A percentile compares a stretch with the other conserved stretches of the same genome.
These are phyloP conservation scores for Linurgus olivaceus DNA, from an alignment of 2,797 vertebrate species.

Conservation along the genomic window DNA sequence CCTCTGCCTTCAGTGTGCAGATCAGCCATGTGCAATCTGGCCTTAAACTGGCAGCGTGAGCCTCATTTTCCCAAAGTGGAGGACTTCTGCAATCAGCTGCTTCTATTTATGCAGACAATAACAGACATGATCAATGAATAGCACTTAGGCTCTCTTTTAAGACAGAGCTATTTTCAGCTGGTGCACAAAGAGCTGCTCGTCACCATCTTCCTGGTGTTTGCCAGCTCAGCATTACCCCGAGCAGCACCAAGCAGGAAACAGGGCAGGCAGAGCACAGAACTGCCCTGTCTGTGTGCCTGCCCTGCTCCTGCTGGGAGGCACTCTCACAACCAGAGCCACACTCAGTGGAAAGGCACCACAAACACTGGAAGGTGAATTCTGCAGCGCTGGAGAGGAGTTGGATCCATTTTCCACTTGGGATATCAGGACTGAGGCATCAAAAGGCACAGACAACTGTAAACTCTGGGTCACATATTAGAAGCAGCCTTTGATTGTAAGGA, in stretches of 20 bases:
- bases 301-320: not conserved
- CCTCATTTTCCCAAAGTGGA: conserved; percentile 6
- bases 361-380: not conserved
- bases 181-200: conserved; percentile 7
- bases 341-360: not conserved
- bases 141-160: conserved; percentile 6
- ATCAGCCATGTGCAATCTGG: not conserved
- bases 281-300: not conserved
- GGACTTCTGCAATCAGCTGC: conserved; percentile 15
- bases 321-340: not conserved
- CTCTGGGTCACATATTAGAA: not conserved
- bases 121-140: not conserved
- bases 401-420: not conserved
- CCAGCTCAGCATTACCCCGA: not conserved
- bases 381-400: not conserved
- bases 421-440: not conserved
- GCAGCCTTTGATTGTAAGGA: not conserved
- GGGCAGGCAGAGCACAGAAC: not conserved
- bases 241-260: not conserved
- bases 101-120: conserved; percentile 31
- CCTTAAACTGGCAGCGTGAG: not conserved
- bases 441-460: not conserved
- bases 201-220: not conserved
- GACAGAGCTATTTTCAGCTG: conserved; percentile 9
- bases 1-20: not conserved